Percentiles rank a stretch among this genome's conserved stretches.
These are phyloP conservation scores for Chloropsis hardwickii DNA, from an alignment of 2,113 vertebrate species.

Conservation along the genomic window DNA sequence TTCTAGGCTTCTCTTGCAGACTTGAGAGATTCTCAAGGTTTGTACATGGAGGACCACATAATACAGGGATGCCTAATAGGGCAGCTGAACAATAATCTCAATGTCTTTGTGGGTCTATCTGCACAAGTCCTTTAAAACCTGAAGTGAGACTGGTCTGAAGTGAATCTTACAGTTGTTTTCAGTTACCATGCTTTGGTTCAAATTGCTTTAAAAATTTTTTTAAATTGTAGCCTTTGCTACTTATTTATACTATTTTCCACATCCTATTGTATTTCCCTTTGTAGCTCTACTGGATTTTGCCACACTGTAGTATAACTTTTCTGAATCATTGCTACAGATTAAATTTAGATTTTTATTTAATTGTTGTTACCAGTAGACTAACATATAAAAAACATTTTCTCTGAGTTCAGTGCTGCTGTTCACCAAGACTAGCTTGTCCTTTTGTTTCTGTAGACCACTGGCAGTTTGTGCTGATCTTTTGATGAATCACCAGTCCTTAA, in stretches of 20 bases:
- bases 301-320: background rate
- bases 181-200: background rate
- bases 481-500: background rate
- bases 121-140: background rate
- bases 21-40: background rate
- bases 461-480: background rate
- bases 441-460: background rate
- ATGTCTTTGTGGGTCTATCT: background rate
- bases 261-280: background rate
- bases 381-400: background rate
- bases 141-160: background rate
- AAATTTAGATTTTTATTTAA: background rate
- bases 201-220: background rate
- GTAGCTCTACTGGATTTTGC: background rate
- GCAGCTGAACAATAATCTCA: background rate
- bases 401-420: background rate
- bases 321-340: background rate
- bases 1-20: background rate
- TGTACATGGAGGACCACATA: background rate
- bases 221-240: background rate
- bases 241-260: background rate
- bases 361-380: background rate
- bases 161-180: background rate
- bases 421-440: background rate
- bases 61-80: background rate